Conservation (phyloP, 2,888 invertebrate species). For the Helicoverpa assulta region DNA sequence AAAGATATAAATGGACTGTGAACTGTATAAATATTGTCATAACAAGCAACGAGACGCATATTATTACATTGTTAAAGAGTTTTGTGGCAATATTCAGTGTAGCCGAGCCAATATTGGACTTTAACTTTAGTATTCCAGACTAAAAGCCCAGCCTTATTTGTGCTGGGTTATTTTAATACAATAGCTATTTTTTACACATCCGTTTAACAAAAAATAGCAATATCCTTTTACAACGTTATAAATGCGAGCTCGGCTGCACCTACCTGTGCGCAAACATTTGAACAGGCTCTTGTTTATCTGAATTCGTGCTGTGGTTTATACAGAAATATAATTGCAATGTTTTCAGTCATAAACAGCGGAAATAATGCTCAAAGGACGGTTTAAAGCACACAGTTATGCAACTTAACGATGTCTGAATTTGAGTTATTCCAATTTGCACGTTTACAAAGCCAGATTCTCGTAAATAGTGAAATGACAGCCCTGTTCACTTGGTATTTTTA, state of each 20-base stretch:
- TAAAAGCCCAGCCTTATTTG: constrained; percentile 42
- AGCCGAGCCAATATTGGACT: constrained; percentile 26
- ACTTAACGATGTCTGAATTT: constrained; percentile 43
- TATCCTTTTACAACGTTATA: constrained; percentile 49
- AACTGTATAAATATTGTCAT: constrained; percentile 51
- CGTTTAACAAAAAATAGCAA: constrained; percentile 45
- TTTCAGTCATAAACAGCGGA: constrained; percentile 28
- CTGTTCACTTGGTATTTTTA: constrained; percentile 84
- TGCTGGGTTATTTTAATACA: constrained; percentile 44
- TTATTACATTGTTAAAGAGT: constrained; percentile 32
- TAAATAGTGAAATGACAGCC: constrained; percentile 66
- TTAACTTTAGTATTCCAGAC: constrained; percentile 42
- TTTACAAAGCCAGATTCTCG: constrained; percentile 62
- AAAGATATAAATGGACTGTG: constrained; percentile 38
- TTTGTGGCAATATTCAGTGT: constrained; percentile 39
- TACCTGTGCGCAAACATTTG: constrained; percentile 19
- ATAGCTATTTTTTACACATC: constrained; percentile 51
- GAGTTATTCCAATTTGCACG: constrained; percentile 58
- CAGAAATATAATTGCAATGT: constrained; percentile 22
- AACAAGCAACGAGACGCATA: constrained; percentile 32
- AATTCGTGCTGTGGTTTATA: constrained; percentile 38
- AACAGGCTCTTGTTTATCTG: constrained; percentile 35
- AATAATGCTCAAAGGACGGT: constrained; percentile 35
- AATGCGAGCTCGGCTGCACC: constrained; percentile 22
- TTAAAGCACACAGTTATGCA: constrained; percentile 30